A percentile compares a stretch with the other conserved stretches of the same genome.
phyloP scores from a whole-genome alignment of 2,113 vertebrate genomes.

The Actenoides hombroni region DNA sequence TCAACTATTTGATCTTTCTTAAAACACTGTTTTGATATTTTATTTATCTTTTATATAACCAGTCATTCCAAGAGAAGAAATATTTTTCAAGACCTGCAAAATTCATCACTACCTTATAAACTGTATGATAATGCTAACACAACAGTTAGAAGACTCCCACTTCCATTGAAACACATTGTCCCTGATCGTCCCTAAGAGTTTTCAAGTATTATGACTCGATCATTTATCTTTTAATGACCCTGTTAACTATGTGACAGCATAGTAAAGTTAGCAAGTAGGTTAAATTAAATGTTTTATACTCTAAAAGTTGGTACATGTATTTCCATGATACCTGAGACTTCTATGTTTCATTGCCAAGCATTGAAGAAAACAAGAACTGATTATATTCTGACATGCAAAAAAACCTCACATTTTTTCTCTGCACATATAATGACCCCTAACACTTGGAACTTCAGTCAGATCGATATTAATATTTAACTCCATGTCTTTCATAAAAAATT shows the following conservation, averaged over 20 bases:
- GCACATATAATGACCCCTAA: background rate
- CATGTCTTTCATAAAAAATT: background rate
- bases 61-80: background rate
- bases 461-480: background rate
- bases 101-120: background rate
- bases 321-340: background rate
- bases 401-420: background rate
- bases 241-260: background rate
- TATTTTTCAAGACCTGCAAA: background rate
- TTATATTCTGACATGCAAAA: background rate
- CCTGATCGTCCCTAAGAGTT: background rate
- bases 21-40: background rate
- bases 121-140: background rate
- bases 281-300: background rate
- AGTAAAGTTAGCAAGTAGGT: background rate
- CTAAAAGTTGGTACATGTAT: background rate
- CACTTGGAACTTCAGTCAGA: background rate
- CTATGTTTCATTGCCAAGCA: rapidly evolving
- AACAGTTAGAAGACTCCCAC: background rate
- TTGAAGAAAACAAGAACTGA: background rate
- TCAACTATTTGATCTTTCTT: background rate
- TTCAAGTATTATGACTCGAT: background rate
- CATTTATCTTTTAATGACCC: background rate
- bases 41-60: background rate
- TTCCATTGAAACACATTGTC: background rate